Evolutionary conservation across 1,140 invertebrate genomes (phyloP), one percentile per base, ranked within the genome.

Genomic region (Coenobita brevimanus): DNA sequence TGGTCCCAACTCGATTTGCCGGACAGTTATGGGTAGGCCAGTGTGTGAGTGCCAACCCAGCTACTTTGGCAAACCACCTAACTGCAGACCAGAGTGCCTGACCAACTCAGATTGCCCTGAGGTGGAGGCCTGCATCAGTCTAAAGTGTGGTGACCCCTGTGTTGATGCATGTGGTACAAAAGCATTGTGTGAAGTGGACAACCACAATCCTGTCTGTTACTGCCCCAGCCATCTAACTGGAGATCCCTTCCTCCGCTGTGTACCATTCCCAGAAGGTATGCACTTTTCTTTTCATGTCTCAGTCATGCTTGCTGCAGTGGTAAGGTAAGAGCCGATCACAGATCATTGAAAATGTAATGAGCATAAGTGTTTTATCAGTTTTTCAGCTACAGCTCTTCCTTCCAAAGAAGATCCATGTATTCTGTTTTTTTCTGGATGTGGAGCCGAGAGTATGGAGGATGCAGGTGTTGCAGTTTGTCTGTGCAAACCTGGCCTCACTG

Each of bases 121-220:
- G 24, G 62, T 82, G 69, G 43, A 76, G 43, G 92, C 96, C n/a
- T 97, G 96, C 91, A 93, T 95, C 21, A 95, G 95, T 91, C 95
- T 96, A 88, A 95, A 95, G 92, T 97, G 96, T 91, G 93, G 92
- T 90, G 95, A 97, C 93, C 97, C 96, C 30, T 98, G 96, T 92
- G 94, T 96, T 21, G 95, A 96, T 73, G 94, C 95, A 8, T 97
- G 97, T 91, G 96, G 96, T 15, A 91, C 89, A 92, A 73, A 95
- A 91, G 94, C 96, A 2, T 92, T 94, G 82, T 96, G 96, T 92
- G 93, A 94, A 92, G 95, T 96, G 50, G 94, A 95, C 17, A 95
- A 95, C 92, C 96, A 97, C 91, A 96, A 95, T 92, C 96, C 96
- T 0, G 95, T 96, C 71, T 97, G 96, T 92, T 95, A 93, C 83